Evolutionary conservation across 2,113 vertebrate genomes (phyloP).

Genomic region (Hystrix cristata): DNA sequence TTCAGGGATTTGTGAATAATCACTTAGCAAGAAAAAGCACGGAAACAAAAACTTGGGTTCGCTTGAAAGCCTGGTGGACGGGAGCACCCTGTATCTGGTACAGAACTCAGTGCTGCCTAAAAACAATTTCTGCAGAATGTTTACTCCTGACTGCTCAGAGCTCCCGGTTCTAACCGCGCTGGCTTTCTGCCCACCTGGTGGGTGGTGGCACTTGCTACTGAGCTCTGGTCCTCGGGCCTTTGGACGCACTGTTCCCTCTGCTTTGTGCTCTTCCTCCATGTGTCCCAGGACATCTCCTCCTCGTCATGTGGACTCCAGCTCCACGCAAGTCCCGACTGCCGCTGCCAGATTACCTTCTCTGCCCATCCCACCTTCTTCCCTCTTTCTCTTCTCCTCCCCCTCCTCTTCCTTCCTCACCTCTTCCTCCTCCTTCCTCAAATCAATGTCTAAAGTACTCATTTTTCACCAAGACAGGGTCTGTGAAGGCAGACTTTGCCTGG

Average conservation of each 20-base stretch:
- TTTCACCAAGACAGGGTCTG: background rate
- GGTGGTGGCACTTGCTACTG: background rate
- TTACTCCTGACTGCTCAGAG: background rate
- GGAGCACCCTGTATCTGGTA: background rate
- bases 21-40: background rate
- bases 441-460: background rate
- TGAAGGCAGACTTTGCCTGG: background rate
- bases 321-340: background rate
- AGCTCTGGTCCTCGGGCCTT: background rate
- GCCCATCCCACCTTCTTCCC: no score
- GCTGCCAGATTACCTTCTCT: background rate
- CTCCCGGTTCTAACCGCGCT: background rate
- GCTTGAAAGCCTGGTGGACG: background rate
- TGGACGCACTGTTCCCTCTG: background rate
- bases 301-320: background rate
- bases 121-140: background rate
- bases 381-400: background rate
- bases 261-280: rapidly evolving
- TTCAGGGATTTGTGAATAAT: background rate
- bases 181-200: rapidly evolving
- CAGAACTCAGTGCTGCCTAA: background rate
- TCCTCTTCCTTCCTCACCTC: no score
- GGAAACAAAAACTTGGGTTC: background rate
- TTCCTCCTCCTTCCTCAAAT: background rate
- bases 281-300: no score